phyloP scores from a whole-genome alignment of 2,797 vertebrate species.

The Schizopygopsis pylzovi region DNA sequence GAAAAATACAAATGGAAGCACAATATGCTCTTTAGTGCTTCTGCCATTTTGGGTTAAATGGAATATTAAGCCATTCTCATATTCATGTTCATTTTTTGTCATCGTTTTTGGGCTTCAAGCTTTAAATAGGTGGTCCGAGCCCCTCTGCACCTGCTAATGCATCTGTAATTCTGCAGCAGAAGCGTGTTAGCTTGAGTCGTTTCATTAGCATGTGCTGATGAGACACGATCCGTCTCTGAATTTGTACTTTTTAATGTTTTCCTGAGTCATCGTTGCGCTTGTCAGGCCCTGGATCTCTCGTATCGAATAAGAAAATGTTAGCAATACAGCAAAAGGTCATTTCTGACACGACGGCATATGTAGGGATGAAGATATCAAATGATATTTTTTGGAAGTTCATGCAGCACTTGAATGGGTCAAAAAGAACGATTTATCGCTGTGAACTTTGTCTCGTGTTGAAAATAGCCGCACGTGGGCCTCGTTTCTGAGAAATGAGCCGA shows the following conservation, averaged over 20 bases:
- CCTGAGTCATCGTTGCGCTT: conserved; percentile 8
- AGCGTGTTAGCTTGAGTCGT: background rate
- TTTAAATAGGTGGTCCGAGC: background rate
- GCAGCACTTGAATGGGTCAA: background rate
- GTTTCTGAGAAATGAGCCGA: background rate
- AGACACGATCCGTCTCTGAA: background rate
- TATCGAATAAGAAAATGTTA: conserved; percentile 5
- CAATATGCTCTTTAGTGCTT: background rate
- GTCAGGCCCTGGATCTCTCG: background rate
- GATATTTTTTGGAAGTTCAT: conserved; percentile 13
- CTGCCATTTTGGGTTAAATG: background rate
- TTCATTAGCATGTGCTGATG: conserved; percentile 9
- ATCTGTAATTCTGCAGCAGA: background rate
- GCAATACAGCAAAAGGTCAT: conserved; percentile 32
- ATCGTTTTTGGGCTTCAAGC: background rate
- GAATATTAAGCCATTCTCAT: background rate
- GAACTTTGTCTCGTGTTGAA: background rate
- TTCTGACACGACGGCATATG: conserved; percentile 14
- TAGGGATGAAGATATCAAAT: conserved; percentile 23
- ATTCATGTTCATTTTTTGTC: background rate
- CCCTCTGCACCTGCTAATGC: background rate
- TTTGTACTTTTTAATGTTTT: conserved; percentile 4
- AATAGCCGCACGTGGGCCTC: background rate
- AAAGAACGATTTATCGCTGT: background rate
- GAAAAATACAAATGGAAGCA: background rate